phyloP scores from a whole-genome alignment of 2,113 vertebrate genomes.

The Micronycteris hirsuta region DNA sequence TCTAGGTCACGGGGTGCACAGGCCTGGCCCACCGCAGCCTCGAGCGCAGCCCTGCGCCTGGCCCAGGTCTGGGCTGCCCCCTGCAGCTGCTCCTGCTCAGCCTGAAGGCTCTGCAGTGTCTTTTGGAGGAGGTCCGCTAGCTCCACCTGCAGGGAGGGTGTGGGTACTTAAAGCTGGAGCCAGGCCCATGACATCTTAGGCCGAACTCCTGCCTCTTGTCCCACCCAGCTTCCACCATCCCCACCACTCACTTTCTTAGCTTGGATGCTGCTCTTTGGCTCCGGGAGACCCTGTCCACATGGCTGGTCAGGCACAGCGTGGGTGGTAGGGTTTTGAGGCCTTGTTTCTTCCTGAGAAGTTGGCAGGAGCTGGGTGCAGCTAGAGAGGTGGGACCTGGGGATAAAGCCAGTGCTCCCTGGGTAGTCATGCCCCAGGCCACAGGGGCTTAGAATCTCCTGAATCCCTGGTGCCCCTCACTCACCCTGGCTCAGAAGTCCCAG shows the following conservation, averaged over 20 bases:
- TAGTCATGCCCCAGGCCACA: not conserved
- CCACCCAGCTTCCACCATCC: not conserved
- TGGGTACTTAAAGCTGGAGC: not conserved
- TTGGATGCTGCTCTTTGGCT: not conserved
- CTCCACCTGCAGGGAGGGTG: constrained; percentile 74
- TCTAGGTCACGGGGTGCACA: constrained; percentile 88
- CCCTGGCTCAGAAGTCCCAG: constrained; percentile 25
- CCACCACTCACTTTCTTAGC: constrained; percentile 63
- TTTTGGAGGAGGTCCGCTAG: constrained; percentile 80
- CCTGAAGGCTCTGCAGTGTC: constrained; percentile 79
- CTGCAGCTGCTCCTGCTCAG: constrained; percentile 76
- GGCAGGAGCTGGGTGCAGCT: not conserved
- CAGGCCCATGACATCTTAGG: not conserved
- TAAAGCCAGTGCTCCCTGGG: constrained; percentile 19
- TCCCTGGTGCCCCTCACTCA: constrained; percentile 54
- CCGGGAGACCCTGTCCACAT: not conserved
- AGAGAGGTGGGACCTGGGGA: not conserved
- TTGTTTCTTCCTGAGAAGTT: constrained; percentile 28
- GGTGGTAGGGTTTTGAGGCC: not conserved
- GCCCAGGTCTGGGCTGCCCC: constrained; percentile 74
- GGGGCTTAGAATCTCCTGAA: not conserved
- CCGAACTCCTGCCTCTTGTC: not conserved
- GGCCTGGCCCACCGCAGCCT: constrained; percentile 74
- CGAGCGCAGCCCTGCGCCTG: constrained; percentile 68
- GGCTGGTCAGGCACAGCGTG: not conserved